phyloP scores from a whole-genome alignment of 2,797 vertebrate species.

The Rhynchotus rufescens region DNA sequence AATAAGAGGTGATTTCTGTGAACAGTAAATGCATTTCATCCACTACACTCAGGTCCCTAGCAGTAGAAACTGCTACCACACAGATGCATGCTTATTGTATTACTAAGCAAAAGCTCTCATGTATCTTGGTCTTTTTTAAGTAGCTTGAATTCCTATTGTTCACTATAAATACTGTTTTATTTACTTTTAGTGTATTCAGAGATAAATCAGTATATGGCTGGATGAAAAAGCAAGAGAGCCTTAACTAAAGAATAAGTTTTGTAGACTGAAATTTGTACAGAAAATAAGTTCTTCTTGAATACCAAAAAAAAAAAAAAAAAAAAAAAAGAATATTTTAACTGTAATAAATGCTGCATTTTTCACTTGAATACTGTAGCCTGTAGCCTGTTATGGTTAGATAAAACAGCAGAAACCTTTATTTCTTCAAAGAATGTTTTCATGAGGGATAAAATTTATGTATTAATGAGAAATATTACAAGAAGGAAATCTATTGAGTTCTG shows the following conservation, averaged over 20 bases:
- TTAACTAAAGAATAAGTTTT: conserved; percentile 70
- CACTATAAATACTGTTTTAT: background rate
- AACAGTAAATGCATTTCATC: background rate
- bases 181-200: background rate
- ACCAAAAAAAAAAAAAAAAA: background rate
- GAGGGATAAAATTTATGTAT: conserved; percentile 37
- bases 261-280: conserved; percentile 46
- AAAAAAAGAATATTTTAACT: conserved; percentile 19
- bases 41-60: background rate
- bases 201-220: conserved; percentile 50
- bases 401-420: conserved; percentile 14
- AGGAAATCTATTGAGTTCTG: conserved; percentile 46
- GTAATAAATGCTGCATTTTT: conserved; percentile 23
- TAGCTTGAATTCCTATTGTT: conserved; percentile 23
- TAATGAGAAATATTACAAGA: conserved; percentile 19
- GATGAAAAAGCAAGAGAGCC: conserved; percentile 54
- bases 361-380: background rate
- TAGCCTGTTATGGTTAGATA: conserved; percentile 18
- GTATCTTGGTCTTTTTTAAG: conserved; percentile 17
- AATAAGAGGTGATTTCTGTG: background rate
- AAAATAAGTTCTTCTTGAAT: conserved; percentile 45
- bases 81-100: background rate
- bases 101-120: background rate
- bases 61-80: background rate
- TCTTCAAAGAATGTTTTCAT: conserved; percentile 52